Base-by-base conservation (phyloP, 2,113 vertebrate species). In the Mustela lutreola region DNA sequence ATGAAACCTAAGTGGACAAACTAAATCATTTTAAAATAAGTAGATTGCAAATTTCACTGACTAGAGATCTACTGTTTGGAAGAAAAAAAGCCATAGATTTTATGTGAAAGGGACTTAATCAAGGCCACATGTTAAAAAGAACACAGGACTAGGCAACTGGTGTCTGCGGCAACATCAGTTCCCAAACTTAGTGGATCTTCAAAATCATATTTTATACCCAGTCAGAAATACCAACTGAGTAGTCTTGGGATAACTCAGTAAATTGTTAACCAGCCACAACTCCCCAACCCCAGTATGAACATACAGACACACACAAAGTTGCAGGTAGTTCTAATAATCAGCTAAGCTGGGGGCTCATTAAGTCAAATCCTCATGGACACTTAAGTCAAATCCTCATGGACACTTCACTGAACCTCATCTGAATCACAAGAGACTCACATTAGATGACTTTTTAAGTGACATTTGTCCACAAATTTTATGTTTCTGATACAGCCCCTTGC, bases 251-350 rank as follows among this genome's bases (percentile, higher is more conserved):
- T 36, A 28, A 50, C 4, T 62, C 5, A 60, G 39, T 10, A 94
- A 75, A n/a, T 58, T 81, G 1, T 86, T 63, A 82, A 53, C 6
- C 15, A 81, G 45, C 1, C 5, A 56, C 0, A 28, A 45, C 22
- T 10, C 12, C n/a, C 2, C 6, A 0, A 2, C n/a, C 16, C 26
- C 7, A n/a, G 48, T 0, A 73, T 1, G 22, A 9, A 63, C 5
- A 79, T 1, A 48, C 10, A 83, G 1, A 18, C 2, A 82, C 42
- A 50, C 2, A 39, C 0, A 75, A 33, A 11, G 65, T 26, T 56
- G 19, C 4, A 70, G 8, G 5, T 42, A 10, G 67, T 53, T 94
- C 19, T 58, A 36, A 76, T 58, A 21, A 89, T 15, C 45, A 88
- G 11, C 4, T 15, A 70, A 7, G 2, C 91, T 79, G 26, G 8